phyloP scores from a whole-genome alignment of 2,888 invertebrate species.

The Diabrotica balteata region DNA sequence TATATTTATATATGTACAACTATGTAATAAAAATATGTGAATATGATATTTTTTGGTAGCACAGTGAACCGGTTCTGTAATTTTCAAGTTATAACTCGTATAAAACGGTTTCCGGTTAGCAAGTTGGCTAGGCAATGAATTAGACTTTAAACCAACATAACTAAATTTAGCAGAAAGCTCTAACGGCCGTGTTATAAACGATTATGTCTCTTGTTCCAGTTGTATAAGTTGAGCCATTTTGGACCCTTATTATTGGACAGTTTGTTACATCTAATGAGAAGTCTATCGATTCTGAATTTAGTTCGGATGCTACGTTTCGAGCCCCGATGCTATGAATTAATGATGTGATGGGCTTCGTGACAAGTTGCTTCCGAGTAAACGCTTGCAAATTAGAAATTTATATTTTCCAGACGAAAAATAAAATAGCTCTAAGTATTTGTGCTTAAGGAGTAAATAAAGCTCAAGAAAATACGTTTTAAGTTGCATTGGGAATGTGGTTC shows the following conservation, averaged over 20 bases:
- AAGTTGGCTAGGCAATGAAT: conserved; percentile 38
- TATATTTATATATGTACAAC: too few species aligned
- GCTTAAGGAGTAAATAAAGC: too few species aligned
- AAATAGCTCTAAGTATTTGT: not conserved
- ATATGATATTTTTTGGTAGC: too few species aligned
- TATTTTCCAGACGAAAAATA: not conserved
- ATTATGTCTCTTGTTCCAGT: conserved; percentile 42
- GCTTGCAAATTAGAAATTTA: conserved; percentile 4
- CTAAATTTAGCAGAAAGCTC: conserved; percentile 39
- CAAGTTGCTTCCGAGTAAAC: not conserved
- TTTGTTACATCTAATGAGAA: conserved; percentile 36
- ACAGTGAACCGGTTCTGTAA: too few species aligned
- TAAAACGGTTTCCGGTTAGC: conserved; percentile 36
- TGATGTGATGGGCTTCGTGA: conserved; percentile 14
- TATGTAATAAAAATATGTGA: too few species aligned
- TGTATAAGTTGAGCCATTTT: conserved; percentile 35
- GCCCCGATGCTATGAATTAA: conserved; percentile 14
- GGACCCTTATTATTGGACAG: conserved; percentile 35
- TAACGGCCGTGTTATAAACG: conserved; percentile 37
- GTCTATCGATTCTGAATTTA: conserved; percentile 34
- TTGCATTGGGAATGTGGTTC: too few species aligned
- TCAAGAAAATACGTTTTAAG: too few species aligned
- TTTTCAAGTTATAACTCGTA: conserved; percentile 3
- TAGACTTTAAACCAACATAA: conserved; percentile 38
- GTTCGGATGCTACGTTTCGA: conserved; percentile 20